Evolutionary conservation across 2,888 invertebrate genomes (phyloP).

Genomic region (Pollenia griseotomentosa): DNA sequence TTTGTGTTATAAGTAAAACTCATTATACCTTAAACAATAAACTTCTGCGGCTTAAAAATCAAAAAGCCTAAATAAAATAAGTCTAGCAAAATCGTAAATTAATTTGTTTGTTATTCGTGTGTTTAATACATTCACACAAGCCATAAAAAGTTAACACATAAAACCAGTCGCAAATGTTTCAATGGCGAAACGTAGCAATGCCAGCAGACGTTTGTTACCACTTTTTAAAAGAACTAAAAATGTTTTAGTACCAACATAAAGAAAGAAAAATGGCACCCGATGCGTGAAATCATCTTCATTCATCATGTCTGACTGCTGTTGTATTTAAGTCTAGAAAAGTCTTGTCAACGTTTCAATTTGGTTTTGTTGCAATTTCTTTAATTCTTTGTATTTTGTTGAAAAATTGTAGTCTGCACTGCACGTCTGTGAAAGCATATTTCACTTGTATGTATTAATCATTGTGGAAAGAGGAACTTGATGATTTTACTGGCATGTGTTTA

Average conservation of each 20-base stretch:
- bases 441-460: background rate
- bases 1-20: too few species aligned
- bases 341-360: constrained; percentile 51
- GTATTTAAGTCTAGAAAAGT: constrained; percentile 49
- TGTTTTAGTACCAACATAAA: constrained; percentile 13
- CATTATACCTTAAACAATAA: too few species aligned
- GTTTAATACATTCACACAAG: background rate
- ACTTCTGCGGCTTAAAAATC: too few species aligned
- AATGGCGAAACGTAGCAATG: background rate
- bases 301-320: constrained; percentile 47
- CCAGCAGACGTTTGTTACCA: constrained; percentile 44
- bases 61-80: background rate
- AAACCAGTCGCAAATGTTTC: constrained; percentile 3
- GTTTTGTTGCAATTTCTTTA: constrained; percentile 22
- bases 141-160: background rate
- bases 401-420: background rate
- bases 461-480: constrained; percentile 19
- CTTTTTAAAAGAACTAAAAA: constrained; percentile 14
- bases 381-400: constrained; percentile 10
- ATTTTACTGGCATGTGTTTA: constrained; percentile 54
- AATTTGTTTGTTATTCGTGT: background rate
- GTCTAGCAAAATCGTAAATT: background rate
- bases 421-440: constrained; percentile 18
- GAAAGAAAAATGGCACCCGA: constrained; percentile 23
- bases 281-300: constrained; percentile 61